phyloP scores from a whole-genome alignment of 1,140 invertebrate species.

The Drosophila malerkotliana region DNA sequence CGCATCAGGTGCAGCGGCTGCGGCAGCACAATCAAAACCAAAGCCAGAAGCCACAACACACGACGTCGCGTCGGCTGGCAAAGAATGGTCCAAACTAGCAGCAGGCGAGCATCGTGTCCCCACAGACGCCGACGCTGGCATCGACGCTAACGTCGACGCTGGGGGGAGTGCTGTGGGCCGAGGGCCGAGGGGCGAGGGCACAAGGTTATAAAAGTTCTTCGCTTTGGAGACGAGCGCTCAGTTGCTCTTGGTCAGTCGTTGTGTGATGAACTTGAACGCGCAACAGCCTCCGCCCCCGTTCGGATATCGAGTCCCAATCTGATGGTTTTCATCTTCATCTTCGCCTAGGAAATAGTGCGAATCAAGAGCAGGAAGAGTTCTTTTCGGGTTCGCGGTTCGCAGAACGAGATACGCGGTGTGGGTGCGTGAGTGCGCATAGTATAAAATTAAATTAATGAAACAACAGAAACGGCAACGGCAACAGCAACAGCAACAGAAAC shows the following conservation, averaged over 20 bases:
- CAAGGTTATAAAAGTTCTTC: conserved; percentile 77
- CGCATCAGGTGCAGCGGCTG: conserved; percentile 64
- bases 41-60: conserved; percentile 13
- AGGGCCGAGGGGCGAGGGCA: conserved; percentile 4
- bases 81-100: conserved; percentile 74
- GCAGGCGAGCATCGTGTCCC: conserved; percentile 43
- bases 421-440: conserved; percentile 80
- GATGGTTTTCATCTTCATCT: conserved; percentile 36
- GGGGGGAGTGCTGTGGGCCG: neutral
- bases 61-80: conserved; percentile 49
- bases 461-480: conserved; percentile 38
- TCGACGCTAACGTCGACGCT: conserved; percentile 37
- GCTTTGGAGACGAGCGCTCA: conserved; percentile 74
- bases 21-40: conserved; percentile 36
- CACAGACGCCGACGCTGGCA: conserved; percentile 52
- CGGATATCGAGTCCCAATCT: conserved; percentile 44
- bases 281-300: conserved; percentile 27
- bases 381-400: conserved; percentile 24
- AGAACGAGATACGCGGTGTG: conserved; percentile 25
- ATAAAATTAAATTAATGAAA: conserved; percentile 78
- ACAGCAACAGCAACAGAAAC: conserved; percentile 37
- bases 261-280: conserved; percentile 59
- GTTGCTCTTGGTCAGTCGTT: conserved; percentile 81
- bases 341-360: conserved; percentile 52
- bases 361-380: conserved; percentile 71